Evolutionary conservation across 1,140 invertebrate genomes (phyloP).

Genomic region (Heliconius congener): DNA sequence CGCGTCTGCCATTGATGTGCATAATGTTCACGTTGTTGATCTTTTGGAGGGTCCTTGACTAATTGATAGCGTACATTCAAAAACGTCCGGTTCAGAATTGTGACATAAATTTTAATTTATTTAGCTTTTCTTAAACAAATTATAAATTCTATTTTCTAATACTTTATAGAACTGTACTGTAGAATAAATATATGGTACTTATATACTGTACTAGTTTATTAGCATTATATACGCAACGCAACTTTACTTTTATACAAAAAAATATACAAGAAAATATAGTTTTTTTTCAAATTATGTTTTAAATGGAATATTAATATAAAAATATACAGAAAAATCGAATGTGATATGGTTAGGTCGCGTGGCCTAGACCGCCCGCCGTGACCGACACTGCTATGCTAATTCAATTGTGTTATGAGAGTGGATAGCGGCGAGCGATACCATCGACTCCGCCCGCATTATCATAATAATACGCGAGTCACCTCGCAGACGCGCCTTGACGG

Average conservation of each 20-base stretch:
- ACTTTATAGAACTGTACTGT: too few relatives aligned
- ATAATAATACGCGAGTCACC: constrained; percentile 79
- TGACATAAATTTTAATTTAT: not conserved
- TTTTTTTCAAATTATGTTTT: not conserved
- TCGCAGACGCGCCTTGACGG: constrained; percentile 50
- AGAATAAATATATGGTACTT: too few relatives aligned
- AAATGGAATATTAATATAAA: not conserved
- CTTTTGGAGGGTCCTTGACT: constrained; percentile 41
- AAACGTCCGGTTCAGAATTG: constrained; percentile 22
- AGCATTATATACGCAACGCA: not conserved
- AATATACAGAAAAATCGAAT: constrained; percentile 31
- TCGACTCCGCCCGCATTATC: constrained; percentile 75
- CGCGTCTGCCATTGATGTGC: constrained; percentile 62
- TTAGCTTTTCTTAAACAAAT: constrained; percentile 45
- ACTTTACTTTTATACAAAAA: not conserved
- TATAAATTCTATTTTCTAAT: not conserved
- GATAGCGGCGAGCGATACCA: constrained; percentile 68
- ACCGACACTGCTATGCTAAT: constrained; percentile 74
- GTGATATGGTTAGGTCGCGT: constrained; percentile 64
- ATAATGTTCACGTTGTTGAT: constrained; percentile 61
- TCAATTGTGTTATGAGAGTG: constrained; percentile 76
- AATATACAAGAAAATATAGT: not conserved
- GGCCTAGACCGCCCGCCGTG: constrained; percentile 71
- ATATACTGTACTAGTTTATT: too few relatives aligned
- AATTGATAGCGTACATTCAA: constrained; percentile 27